Base-by-base conservation (phyloP, 2,888 invertebrate genomes). In the Didymodactylos carnosus region DNA sequence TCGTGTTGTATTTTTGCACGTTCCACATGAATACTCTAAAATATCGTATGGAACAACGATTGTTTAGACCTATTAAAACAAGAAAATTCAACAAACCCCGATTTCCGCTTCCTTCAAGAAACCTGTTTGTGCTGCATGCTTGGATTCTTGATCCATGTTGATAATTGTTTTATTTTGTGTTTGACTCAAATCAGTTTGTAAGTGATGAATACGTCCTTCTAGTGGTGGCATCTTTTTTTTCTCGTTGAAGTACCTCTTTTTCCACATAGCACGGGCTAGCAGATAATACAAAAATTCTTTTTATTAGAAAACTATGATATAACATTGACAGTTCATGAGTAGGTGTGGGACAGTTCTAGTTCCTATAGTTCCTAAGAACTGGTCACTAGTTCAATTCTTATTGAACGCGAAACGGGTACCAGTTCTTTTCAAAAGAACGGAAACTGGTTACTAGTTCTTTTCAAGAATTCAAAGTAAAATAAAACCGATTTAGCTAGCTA, bases 161-260 rank as follows among this genome's bases (percentile, higher is more conserved):
- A 46, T 43, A 27, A 69, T 62, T 29, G 62, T 62, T 69, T 72
- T 72, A 19, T 39, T 46, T 14, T 72, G 35, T n/a, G n/a, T 11
- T 35, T 40, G 23, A 16, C 43, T 27, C 4, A 72, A 43, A 39
- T 72, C 72, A 40, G 27, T 69, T 2, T 53, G 25, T n/a, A 69
- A 35, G 27, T 16, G 29, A 70, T 69, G 46, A 13, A 43, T 23
- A 69, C 19, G 43, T 5, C 83, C 83, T 76, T 84, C 84, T 35
- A 83, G 77, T 3, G 82, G 80, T 1, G 80, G 78, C 3, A 83
- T 83, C 74, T 79, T 80, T 77, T 83, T 84, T 78, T 83, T 84
- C 77, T 83, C 83, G 62, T 83, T 83, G 77, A 82, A 82, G 74
- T 82, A 84, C 43, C 80, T 78, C 77, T 83, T 83, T 76, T 83